Conservation (phyloP, 2,888 invertebrate genomes). For the Melinaea menophilus region DNA sequence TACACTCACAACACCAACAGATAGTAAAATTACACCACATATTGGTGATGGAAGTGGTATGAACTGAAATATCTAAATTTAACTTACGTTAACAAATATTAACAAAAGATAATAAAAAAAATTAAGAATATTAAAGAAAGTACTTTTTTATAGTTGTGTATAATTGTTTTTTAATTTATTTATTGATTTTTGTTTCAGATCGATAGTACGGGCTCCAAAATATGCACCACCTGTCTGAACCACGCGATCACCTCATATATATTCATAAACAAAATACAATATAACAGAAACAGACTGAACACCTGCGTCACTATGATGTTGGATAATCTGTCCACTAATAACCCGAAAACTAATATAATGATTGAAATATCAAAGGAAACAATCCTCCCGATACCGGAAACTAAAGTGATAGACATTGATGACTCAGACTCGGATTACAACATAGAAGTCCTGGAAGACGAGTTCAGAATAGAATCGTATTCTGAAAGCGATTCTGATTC, state of each 20-base stretch:
- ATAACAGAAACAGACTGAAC: conserved; percentile 52
- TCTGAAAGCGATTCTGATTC: conserved; percentile 38
- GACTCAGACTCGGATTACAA: conserved; percentile 44
- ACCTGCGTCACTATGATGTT: conserved; percentile 55
- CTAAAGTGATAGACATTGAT: conserved; percentile 40
- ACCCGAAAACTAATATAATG: conserved; percentile 48
- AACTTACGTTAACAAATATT: too few species aligned
- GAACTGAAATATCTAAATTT: too few species aligned
- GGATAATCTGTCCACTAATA: conserved; percentile 42
- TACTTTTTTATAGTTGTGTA: too few species aligned
- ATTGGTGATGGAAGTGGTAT: too few species aligned
- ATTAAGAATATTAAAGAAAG: too few species aligned
- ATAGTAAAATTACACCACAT: too few species aligned
- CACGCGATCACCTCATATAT: conserved; percentile 57
- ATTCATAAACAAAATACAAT: conserved; percentile 52
- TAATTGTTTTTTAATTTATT: conserved; percentile 27
- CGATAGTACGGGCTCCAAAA: conserved; percentile 57
- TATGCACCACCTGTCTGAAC: conserved; percentile 63
- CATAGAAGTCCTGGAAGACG: conserved; percentile 66
- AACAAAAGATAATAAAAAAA: too few species aligned
- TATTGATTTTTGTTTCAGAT: conserved; percentile 61
- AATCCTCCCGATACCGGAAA: conserved; percentile 48
- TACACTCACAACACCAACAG: too few species aligned
- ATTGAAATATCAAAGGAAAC: conserved; percentile 55
- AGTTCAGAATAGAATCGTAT: conserved; percentile 57